Base-by-base conservation (phyloP, 1,140 invertebrate genomes). In the Prorops nasuta region DNA sequence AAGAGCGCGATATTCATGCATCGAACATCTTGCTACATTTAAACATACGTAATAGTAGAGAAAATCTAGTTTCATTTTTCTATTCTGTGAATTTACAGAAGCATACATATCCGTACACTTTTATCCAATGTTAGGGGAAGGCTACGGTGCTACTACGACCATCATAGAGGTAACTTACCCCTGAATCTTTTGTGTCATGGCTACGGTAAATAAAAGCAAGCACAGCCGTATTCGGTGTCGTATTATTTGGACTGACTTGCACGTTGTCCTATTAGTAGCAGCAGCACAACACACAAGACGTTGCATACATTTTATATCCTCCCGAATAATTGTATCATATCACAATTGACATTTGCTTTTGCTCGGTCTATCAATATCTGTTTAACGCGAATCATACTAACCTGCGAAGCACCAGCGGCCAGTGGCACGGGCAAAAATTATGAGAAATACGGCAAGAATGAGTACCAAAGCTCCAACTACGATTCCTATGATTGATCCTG, bases 381-480 rank as follows among this genome's bases (percentile, higher is more conserved):
- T n/a, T n/a, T n/a, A n/a, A n/a, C n/a, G n/a, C n/a, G n/a, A n/a
- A n/a, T n/a, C n/a, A n/a, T 46, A 86, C 84, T 87, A 77, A 90
- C 88, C 88, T 74, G 85, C 86, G 69, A 90, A 91, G 72, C 88
- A 91, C 88, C 88, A 90, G 70, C 87, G 81, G 59, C 86, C 86
- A 41, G 87, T 89, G 36, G 85, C 82, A 56, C 87, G 84, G 36
- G 88, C 88, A 68, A 90, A 89, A 34, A 89, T 78, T n/a, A 86
- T 58, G 18, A 90, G 69, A 47, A 84, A 83, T 9, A 87, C 74
- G 44, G 84, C 72, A 16, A 89, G 76, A 3, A 90, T 71, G 0
- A 90, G 64, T 14, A 88, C 69, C 41, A 88, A 70, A 7, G 87
- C 78, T 9, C 82, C 85, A 2, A 89, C 79, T 17, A 90, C 84